Conservation (phyloP, 1,140 invertebrate genomes). For the Paraescarpia echinospica region DNA sequence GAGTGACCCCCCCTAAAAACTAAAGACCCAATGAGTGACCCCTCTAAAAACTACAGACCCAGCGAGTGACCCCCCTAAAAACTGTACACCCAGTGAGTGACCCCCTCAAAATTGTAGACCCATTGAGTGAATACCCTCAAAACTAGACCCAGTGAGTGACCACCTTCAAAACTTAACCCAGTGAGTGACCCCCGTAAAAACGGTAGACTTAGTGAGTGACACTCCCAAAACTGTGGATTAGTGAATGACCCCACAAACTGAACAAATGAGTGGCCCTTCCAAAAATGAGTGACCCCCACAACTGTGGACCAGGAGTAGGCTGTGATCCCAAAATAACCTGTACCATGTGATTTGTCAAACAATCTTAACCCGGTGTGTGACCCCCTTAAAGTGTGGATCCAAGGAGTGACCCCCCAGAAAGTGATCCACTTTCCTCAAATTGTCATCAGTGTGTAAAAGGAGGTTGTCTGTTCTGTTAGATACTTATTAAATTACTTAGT, state of each 20-base stretch:
- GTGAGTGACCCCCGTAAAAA: constrained; percentile 50
- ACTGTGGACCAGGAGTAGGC: constrained; percentile 15
- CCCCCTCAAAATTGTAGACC: constrained; percentile 53
- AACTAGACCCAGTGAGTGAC: constrained; percentile 52
- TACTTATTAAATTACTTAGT: too few relatives aligned
- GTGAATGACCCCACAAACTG: background rate
- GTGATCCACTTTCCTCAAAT: too few relatives aligned
- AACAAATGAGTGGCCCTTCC: background rate
- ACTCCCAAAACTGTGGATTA: too few relatives aligned
- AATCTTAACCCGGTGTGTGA: too few relatives aligned
- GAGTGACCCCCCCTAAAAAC: constrained; percentile 50
- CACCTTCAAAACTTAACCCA: too few relatives aligned
- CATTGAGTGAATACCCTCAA: constrained; percentile 46
- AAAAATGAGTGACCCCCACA: background rate
- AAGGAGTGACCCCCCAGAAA: too few relatives aligned
- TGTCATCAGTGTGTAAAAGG: too few relatives aligned
- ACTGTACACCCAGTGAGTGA: constrained; percentile 54
- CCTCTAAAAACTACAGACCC: constrained; percentile 55
- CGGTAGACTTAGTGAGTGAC: constrained; percentile 52
- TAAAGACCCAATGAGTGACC: constrained; percentile 50
- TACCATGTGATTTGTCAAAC: too few relatives aligned
- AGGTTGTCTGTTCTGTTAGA: too few relatives aligned
- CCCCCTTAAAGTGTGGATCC: too few relatives aligned
- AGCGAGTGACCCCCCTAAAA: constrained; percentile 48
- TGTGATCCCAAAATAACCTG: too few relatives aligned